A percentile compares a stretch with the other conserved stretches of the same genome.
Evolutionary conservation across 2,888 invertebrate species (phyloP).

Genomic region (Idaea straminata): DNA sequence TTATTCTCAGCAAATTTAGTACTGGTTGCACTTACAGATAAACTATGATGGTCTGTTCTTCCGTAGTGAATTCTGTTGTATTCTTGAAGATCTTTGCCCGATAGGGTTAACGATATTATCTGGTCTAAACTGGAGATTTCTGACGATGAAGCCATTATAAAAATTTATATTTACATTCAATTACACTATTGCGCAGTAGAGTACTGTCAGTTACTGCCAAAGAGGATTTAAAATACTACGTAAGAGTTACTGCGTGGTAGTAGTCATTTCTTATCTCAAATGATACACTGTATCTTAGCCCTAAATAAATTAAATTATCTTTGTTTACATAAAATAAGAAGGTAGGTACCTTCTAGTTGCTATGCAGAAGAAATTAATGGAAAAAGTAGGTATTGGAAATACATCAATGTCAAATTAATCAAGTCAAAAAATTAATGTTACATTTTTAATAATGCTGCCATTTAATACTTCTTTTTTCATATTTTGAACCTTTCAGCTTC

Average conservation of each 20-base stretch:
- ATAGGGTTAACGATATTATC: constrained; percentile 45
- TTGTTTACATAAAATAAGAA: not conserved
- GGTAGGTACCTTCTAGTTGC: not conserved
- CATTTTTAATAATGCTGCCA: too few relatives aligned
- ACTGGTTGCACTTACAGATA: constrained; percentile 76
- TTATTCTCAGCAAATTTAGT: constrained; percentile 68
- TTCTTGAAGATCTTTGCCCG: constrained; percentile 79
- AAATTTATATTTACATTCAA: too few relatives aligned
- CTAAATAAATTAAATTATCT: not conserved
- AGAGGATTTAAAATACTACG: too few relatives aligned
- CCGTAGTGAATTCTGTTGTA: constrained; percentile 90
- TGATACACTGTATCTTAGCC: not conserved
- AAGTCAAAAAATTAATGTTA: too few relatives aligned
- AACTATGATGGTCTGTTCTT: constrained; percentile 75
- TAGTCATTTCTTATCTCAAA: not conserved
- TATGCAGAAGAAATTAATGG: not conserved
- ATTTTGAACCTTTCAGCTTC: too few relatives aligned
- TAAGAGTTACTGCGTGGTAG: not conserved
- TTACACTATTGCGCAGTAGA: not conserved
- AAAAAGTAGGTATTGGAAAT: too few relatives aligned
- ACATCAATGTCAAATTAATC: too few relatives aligned
- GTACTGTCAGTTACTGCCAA: not conserved
- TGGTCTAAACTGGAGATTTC: constrained; percentile 60
- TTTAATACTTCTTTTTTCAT: too few relatives aligned
- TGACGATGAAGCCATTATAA: constrained; percentile 42